Percentiles rank a stretch among this genome's conserved stretches.
Evolutionary conservation across 2,797 vertebrate species (phyloP).

Genomic region (Enteromius unitaeniatus): DNA sequence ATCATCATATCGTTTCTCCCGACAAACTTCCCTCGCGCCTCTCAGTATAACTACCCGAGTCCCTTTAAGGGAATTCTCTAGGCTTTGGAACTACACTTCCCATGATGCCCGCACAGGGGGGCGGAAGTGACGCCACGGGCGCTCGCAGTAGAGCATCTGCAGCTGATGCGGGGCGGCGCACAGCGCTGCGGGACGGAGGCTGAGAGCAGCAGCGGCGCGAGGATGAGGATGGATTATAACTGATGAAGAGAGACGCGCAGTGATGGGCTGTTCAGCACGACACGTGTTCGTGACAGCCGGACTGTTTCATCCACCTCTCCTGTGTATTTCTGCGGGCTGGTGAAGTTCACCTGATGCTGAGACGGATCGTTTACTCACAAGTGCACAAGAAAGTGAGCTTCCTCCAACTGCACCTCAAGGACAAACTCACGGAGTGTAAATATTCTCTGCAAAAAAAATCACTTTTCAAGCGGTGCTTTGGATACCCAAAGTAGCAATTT

Average conservation of each 20-base stretch:
- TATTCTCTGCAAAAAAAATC: background rate
- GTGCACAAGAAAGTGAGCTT: slow-evolving; percentile 29
- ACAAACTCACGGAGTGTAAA: background rate
- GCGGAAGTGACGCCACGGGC: background rate
- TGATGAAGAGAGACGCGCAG: slow-evolving; percentile 7
- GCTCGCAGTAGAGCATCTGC: slow-evolving; percentile 10
- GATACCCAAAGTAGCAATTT: background rate
- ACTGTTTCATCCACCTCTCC: background rate
- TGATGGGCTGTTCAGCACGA: background rate
- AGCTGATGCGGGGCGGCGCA: slow-evolving; percentile 13
- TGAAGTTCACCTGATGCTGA: slow-evolving; percentile 39
- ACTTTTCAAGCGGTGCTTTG: background rate
- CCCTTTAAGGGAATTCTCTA: too few species aligned
- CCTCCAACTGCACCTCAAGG: slow-evolving; percentile 17
- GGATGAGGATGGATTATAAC: slow-evolving; percentile 18
- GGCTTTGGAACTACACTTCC: slow-evolving; percentile 4
- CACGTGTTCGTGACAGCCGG: slow-evolving; percentile 9
- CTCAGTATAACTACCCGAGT: background rate
- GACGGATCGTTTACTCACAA: slow-evolving; percentile 7
- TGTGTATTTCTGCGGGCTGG: background rate
- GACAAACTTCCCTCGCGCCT: background rate
- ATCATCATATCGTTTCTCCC: background rate
- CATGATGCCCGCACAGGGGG: too few species aligned
- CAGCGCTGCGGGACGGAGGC: slow-evolving; percentile 45
- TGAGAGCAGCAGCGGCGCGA: slow-evolving; percentile 13